A percentile compares a stretch with the other conserved stretches of the same genome.
These are phyloP conservation scores for Probosciger aterrimus DNA, from an alignment of 2,113 vertebrate genomes.

Conservation along the genomic window DNA sequence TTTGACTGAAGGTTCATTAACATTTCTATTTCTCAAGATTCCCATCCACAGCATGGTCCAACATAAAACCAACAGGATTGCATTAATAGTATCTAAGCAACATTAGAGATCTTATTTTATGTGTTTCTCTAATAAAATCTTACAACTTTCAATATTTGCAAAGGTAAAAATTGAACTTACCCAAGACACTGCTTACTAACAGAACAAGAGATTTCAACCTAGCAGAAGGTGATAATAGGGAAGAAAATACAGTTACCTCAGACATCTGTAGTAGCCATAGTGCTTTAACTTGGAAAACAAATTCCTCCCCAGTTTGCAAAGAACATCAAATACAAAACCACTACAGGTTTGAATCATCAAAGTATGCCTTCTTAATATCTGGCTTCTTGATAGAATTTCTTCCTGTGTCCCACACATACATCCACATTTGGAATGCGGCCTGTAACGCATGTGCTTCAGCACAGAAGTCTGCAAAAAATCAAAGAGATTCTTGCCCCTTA, in stretches of 20 bases:
- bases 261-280: neutral
- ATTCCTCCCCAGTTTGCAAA: neutral
- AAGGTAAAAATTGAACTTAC: neutral
- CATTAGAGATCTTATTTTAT: neutral
- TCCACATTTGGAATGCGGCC: neutral
- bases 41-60: neutral
- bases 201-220: neutral
- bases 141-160: neutral
- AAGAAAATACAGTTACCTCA: neutral
- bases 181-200: neutral
- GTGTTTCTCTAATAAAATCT: neutral
- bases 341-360: neutral
- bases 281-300: neutral
- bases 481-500: neutral
- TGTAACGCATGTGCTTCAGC: neutral
- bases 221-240: neutral
- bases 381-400: neutral
- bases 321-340: neutral
- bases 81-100: neutral
- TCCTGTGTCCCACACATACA: neutral
- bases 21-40: neutral
- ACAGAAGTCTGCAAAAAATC: neutral
- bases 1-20: neutral
- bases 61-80: neutral
- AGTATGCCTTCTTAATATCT: neutral